Conservation (phyloP, 2,113 vertebrate species). For the Phalacrocorax aristotelis region DNA sequence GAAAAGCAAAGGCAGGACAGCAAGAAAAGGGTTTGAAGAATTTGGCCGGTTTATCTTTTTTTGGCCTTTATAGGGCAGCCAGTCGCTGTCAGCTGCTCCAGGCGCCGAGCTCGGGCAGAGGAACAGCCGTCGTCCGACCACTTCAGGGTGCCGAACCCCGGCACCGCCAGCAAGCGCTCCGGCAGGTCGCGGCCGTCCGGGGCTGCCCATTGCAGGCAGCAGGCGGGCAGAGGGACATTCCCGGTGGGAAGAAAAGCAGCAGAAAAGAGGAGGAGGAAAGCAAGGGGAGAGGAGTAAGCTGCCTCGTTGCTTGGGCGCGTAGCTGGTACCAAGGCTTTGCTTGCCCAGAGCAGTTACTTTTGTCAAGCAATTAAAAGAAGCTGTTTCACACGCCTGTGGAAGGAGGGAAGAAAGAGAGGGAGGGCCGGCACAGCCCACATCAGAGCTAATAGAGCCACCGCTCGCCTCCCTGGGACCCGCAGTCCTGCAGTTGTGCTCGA, state of each 20-base stretch:
- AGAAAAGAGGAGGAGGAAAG: background rate
- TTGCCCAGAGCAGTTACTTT: rapidly evolving
- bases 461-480: background rate
- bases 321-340: background rate
- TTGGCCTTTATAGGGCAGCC: background rate
- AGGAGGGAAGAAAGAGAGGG: background rate
- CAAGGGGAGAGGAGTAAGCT: background rate
- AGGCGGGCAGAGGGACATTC: background rate
- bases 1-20: background rate
- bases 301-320: rapidly evolving
- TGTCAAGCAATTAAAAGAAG: background rate
- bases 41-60: background rate
- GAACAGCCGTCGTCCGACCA: rapidly evolving
- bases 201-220: rapidly evolving
- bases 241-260: background rate
- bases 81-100: background rate
- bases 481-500: background rate
- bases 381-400: rapidly evolving
- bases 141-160: background rate
- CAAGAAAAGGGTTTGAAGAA: background rate
- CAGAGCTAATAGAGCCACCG: background rate
- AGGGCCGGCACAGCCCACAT: background rate
- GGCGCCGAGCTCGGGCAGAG: background rate
- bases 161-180: background rate
- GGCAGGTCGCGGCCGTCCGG: rapidly evolving